Evolutionary conservation across 2,888 invertebrate species (phyloP).

Genomic region (Drosophila buzzatii): DNA sequence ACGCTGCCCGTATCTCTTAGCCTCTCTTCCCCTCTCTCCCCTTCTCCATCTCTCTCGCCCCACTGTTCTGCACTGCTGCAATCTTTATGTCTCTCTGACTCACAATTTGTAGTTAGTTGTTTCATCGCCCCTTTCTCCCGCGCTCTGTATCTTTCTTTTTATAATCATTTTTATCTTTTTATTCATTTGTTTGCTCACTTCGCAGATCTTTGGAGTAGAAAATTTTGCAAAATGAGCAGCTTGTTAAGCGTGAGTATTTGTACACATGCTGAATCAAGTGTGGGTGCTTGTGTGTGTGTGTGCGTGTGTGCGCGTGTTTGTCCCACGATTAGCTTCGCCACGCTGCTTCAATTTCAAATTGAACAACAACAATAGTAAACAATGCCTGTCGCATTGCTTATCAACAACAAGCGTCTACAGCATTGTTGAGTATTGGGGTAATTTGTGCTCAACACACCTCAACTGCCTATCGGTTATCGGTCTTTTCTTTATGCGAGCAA

Average conservation of each 20-base stretch:
- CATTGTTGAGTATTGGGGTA: background rate
- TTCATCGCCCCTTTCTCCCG: background rate
- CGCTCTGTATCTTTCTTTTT: background rate
- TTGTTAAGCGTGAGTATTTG: slow-evolving; percentile 28
- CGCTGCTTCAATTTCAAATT: slow-evolving; percentile 39
- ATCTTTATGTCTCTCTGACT: slow-evolving; percentile 51
- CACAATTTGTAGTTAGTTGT: slow-evolving; percentile 38
- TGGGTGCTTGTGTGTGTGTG: background rate
- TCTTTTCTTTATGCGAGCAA: background rate
- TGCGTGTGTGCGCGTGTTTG: background rate
- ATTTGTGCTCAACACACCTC: background rate
- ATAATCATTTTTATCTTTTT: slow-evolving; percentile 60
- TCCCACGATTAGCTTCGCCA: slow-evolving; percentile 51
- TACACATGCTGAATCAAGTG: slow-evolving; percentile 7
- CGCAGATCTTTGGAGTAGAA: slow-evolving; percentile 56
- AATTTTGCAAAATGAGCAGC: slow-evolving; percentile 57
- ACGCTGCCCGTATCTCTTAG: background rate
- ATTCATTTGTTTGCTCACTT: slow-evolving; percentile 53
- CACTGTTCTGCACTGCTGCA: slow-evolving; percentile 8
- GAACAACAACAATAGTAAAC: slow-evolving; percentile 20
- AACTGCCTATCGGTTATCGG: slow-evolving; percentile 34
- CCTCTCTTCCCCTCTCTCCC: background rate
- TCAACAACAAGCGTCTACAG: background rate
- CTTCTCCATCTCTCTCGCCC: background rate
- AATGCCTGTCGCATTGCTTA: slow-evolving; percentile 20